Conservation (phyloP, 2,113 vertebrate species). For the Sphyrna mokarran region DNA sequence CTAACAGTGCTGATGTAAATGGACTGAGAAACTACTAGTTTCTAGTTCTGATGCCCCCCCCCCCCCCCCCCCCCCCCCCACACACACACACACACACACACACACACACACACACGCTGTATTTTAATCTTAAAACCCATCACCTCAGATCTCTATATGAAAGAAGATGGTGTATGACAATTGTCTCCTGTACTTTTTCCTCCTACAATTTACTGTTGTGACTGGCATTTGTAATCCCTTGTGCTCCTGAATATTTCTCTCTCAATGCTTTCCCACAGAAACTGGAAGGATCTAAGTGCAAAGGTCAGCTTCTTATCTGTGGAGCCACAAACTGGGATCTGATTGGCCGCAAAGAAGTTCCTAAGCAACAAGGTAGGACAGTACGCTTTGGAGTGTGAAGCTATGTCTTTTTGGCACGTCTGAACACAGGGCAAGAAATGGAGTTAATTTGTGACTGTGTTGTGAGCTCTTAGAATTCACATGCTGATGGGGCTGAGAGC, state of each 20-base stretch:
- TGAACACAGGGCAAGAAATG: neutral
- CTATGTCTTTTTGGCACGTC: neutral
- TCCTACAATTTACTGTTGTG: neutral
- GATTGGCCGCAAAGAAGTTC: conserved; percentile 93
- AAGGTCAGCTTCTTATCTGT: conserved; percentile 86
- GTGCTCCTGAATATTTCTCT: neutral
- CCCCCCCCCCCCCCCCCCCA: too few relatives aligned
- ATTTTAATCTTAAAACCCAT: neutral
- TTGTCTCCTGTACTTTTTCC: neutral
- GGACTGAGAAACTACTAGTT: neutral
- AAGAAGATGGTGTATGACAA: neutral
- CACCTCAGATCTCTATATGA: neutral
- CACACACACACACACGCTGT: too few relatives aligned
- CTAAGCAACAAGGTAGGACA: conserved; percentile 82
- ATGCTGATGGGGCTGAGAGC: neutral
- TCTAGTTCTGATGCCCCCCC: neutral
- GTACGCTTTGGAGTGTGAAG: neutral
- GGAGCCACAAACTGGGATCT: conserved; percentile 96
- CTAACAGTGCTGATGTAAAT: neutral
- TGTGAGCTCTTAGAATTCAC: neutral
- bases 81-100: too few relatives aligned
- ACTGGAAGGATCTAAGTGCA: conserved; percentile 80
- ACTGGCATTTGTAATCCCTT: too few relatives aligned
- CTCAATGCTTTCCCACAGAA: conserved; percentile 59
- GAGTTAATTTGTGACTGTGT: neutral